Conservation (phyloP, 2,113 vertebrate species). For the human region GRCh38 chr2:152433501-152434000, state of each 20-base stretch:
- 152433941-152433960: constrained; percentile 60
- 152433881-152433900: constrained; percentile 66
- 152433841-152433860: not conserved
- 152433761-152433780: not conserved
- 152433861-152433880: constrained; percentile 76
- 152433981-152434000: not conserved
- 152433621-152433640: not conserved
- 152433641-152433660: not conserved
- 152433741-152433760: not conserved
- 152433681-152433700: not conserved
- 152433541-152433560: not conserved
- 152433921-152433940: constrained; percentile 66
- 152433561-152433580: not conserved
- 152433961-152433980: constrained; percentile 57
- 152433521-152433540: not conserved
- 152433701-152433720: not conserved
- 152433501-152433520: not conserved
- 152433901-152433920: constrained; percentile 13
- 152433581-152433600: not conserved
- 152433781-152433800: not conserved
- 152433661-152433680: not conserved
- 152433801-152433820: not conserved
- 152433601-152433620: not conserved
- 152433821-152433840: constrained; percentile 49
- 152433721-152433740: not conserved